Base-by-base conservation (phyloP, 1,140 invertebrate genomes). In the Copidosoma floridanum region DNA sequence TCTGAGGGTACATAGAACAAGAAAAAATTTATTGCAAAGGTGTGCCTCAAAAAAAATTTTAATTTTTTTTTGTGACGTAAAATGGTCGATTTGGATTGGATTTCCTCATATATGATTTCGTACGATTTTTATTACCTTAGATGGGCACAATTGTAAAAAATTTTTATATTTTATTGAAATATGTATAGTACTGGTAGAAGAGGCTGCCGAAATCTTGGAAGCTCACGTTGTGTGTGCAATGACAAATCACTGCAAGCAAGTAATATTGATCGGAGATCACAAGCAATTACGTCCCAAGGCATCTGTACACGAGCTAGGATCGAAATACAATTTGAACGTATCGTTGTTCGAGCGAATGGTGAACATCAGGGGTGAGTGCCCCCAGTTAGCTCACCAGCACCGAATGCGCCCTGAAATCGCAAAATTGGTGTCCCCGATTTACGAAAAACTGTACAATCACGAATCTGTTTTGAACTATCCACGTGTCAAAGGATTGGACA, bases 321-420 rank as follows among this genome's bases (percentile, higher is more conserved):
- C 11, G 14, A 37, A 52, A n/a, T 52, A 38, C 21, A 52, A 52
- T 7, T 38, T 52, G 8, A 38, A 52, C 40, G 20, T 52, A 26
- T 52, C 50, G 4, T 21, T 52, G 7, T 52, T 52, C n/a, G 50
- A 52, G 20, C 37, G 50, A 23, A n/a, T n/a, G n/a, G n/a, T n/a
- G n/a, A n/a, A n/a, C n/a, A n/a, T n/a, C n/a, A n/a, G n/a, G n/a
- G n/a, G n/a, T n/a, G n/a, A n/a, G n/a, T n/a, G n/a, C n/a, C n/a
- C n/a, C n/a, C n/a, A n/a, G n/a, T n/a, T n/a, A 40, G 35, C 18
- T 14, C 12, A 41, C 14, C 51, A 53, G 37, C 51, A 53, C 12
- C 26, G 51, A 41, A 53, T 53, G 51, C 51, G 51, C 11, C 51
- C 51, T 41, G 6, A 53, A n/a, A 26, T 53, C 8, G 37, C 51